Evolutionary conservation across 2,888 invertebrate species (phyloP).

Genomic region (Tachina lurida): DNA sequence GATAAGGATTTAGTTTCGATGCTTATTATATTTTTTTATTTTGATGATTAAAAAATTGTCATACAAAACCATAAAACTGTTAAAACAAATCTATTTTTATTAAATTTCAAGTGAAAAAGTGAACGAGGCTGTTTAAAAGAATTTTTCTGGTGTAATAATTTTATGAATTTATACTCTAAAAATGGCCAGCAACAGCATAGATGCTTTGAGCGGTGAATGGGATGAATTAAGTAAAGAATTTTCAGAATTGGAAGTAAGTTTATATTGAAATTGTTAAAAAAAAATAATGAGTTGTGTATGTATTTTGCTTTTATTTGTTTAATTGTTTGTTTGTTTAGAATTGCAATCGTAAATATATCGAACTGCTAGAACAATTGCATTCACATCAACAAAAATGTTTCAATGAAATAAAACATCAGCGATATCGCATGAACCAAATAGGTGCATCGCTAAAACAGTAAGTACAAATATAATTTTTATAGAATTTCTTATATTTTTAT

Average conservation of each 20-base stretch:
- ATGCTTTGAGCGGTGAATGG: slow-evolving; percentile 88
- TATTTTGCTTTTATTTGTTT: not conserved
- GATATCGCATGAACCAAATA: slow-evolving; percentile 94
- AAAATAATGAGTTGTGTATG: not conserved
- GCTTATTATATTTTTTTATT: too few species aligned
- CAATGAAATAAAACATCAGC: slow-evolving; percentile 94
- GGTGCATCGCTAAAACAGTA: slow-evolving; percentile 91
- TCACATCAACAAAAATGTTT: slow-evolving; percentile 93
- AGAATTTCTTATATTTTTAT: too few species aligned
- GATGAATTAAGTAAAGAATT: slow-evolving; percentile 90
- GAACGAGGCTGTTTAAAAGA: slow-evolving; percentile 6
- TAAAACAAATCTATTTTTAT: not conserved
- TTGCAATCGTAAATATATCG: slow-evolving; percentile 91
- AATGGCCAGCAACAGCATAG: slow-evolving; percentile 82
- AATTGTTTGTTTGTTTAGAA: slow-evolving; percentile 71
- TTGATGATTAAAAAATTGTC: not conserved
- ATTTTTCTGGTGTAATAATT: not conserved
- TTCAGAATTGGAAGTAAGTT: slow-evolving; percentile 90
- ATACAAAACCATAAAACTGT: not conserved
- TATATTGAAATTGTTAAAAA: slow-evolving; percentile 69
- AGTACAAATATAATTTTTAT: slow-evolving; percentile 79
- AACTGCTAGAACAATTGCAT: slow-evolving; percentile 92
- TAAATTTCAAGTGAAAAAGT: not conserved
- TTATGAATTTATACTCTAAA: slow-evolving; percentile 15
- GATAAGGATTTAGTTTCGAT: not conserved